phyloP scores from a whole-genome alignment of 2,888 invertebrate species.

The Ypsolopha sequella region DNA sequence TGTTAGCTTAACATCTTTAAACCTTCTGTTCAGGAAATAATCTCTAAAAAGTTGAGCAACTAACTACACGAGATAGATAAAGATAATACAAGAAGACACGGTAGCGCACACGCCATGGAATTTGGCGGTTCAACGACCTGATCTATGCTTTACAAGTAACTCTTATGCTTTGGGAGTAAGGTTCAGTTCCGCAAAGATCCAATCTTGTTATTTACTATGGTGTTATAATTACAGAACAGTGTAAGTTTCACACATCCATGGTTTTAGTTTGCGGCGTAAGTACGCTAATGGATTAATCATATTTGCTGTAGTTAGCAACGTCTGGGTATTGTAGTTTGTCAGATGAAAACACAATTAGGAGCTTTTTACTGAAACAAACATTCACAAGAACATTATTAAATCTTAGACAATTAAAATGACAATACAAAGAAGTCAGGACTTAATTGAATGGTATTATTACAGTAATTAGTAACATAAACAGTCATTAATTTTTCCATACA shows the following conservation, averaged over 20 bases:
- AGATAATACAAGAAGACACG: background rate
- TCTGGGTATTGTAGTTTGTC: background rate
- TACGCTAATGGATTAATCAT: background rate
- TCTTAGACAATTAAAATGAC: too few species aligned
- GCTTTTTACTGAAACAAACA: too few species aligned
- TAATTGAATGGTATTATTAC: too few species aligned
- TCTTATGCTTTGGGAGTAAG: background rate
- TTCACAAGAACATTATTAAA: too few species aligned
- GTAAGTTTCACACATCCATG: background rate
- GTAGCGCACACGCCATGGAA: background rate
- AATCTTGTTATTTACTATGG: background rate
- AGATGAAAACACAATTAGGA: too few species aligned
- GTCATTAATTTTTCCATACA: too few species aligned
- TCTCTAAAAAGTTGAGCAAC: background rate
- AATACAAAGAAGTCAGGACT: too few species aligned
- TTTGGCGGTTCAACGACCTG: background rate
- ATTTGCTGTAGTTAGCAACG: background rate
- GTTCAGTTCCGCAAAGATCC: background rate
- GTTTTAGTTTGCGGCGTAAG: background rate
- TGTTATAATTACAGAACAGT: too few species aligned
- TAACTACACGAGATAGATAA: background rate
- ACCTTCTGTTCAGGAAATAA: too few species aligned
- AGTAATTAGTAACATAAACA: too few species aligned
- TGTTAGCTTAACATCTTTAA: too few species aligned
- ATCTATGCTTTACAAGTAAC: background rate